phyloP scores from a whole-genome alignment of 2,888 invertebrate genomes.

The Erynnis tages region DNA sequence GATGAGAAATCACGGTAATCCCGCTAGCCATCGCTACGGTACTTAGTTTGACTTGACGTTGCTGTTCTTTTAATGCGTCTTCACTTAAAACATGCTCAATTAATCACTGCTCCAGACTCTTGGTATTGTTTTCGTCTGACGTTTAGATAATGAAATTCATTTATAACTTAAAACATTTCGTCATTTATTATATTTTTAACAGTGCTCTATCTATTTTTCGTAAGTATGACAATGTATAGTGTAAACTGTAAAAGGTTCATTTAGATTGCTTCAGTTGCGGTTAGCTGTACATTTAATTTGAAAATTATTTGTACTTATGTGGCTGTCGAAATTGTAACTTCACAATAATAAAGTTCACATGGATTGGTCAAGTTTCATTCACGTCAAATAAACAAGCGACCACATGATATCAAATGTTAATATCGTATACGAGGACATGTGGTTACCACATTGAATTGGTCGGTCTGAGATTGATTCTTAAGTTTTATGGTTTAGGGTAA shows the following conservation, averaged over 20 bases:
- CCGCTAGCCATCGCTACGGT: constrained; percentile 76
- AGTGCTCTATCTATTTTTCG: too few relatives aligned
- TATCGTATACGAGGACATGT: constrained; percentile 62
- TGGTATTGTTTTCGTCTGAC: constrained; percentile 14
- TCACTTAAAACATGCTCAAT: constrained; percentile 69
- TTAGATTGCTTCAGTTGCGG: too few relatives aligned
- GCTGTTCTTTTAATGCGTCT: constrained; percentile 71
- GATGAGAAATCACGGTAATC: constrained; percentile 69
- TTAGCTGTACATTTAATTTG: too few relatives aligned
- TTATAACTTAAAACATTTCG: too few relatives aligned
- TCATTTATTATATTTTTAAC: too few relatives aligned
- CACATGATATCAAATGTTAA: constrained; percentile 61
- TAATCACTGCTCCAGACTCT: constrained; percentile 57
- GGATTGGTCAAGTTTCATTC: constrained; percentile 46
- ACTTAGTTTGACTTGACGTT: constrained; percentile 64
- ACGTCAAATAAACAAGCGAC: constrained; percentile 57
- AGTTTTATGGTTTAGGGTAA: constrained; percentile 51
- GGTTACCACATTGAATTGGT: constrained; percentile 53
- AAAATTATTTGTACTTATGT: not conserved
- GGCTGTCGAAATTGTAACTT: constrained; percentile 40
- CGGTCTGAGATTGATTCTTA: constrained; percentile 60
- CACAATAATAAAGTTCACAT: constrained; percentile 31
- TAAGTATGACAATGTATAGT: too few relatives aligned
- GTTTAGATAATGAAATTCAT: constrained; percentile 2
- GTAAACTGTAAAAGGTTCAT: too few relatives aligned